Percentiles rank a stretch among this genome's conserved stretches.
phyloP scores from a whole-genome alignment of 2,888 invertebrate species.

The Aleiodes leptofemur region DNA sequence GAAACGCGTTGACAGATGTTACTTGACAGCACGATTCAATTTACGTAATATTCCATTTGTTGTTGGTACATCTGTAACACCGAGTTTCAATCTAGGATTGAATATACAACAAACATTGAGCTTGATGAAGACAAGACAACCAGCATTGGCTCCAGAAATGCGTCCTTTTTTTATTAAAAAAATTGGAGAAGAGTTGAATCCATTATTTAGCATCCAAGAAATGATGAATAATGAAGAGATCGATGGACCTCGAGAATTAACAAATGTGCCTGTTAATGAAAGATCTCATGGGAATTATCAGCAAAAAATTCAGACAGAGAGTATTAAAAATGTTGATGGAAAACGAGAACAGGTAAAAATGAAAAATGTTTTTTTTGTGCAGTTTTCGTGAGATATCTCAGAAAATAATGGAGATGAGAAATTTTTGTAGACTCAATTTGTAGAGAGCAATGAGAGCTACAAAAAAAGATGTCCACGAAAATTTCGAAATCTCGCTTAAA shows the following conservation, averaged over 20 bases:
- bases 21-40: conserved; percentile 76
- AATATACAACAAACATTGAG: conserved; percentile 80
- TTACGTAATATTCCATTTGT: conserved; percentile 80
- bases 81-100: conserved; percentile 81
- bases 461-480: too few species aligned
- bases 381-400: too few species aligned
- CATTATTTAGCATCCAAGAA: conserved; percentile 50
- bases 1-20: conserved; percentile 79
- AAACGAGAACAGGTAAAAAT: conserved; percentile 1
- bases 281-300: conserved; percentile 29
- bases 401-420: too few species aligned
- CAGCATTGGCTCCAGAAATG: conserved; percentile 56
- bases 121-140: conserved; percentile 69
- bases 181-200: conserved; percentile 64
- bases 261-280: conserved; percentile 33
- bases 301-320: background rate
- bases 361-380: too few species aligned
- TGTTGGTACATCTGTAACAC: conserved; percentile 79
- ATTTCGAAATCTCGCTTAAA: too few species aligned
- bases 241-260: background rate
- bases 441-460: too few species aligned
- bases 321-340: too few species aligned
- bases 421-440: too few species aligned
- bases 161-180: conserved; percentile 66
- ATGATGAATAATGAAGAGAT: background rate